Conservation (phyloP, 2,888 invertebrate genomes). For the Margaritifera margaritifera region DNA sequence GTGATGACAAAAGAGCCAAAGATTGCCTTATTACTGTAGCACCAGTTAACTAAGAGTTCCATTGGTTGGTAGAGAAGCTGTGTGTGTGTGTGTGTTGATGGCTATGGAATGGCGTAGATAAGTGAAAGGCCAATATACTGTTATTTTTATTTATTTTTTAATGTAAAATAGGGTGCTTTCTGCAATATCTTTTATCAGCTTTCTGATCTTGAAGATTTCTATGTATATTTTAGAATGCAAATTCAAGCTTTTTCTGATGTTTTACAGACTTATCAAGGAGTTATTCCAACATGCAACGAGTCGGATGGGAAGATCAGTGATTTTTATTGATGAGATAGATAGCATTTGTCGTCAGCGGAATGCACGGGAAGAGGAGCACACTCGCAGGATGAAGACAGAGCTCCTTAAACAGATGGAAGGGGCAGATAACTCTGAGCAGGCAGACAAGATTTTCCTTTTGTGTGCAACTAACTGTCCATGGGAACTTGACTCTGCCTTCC, state of each 20-base stretch:
- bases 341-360: constrained; percentile 76
- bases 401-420: constrained; percentile 76
- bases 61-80: too few relatives aligned
- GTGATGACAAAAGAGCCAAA: too few relatives aligned
- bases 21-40: too few relatives aligned
- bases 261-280: constrained; percentile 70
- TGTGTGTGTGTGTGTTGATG: too few relatives aligned
- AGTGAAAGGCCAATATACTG: too few relatives aligned
- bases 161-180: too few relatives aligned
- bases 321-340: constrained; percentile 79
- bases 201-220: too few relatives aligned
- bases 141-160: too few relatives aligned
- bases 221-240: too few relatives aligned
- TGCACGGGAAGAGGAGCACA: constrained; percentile 75
- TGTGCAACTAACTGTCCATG: constrained; percentile 80
- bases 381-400: constrained; percentile 77
- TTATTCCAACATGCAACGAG: constrained; percentile 71
- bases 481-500: constrained; percentile 78
- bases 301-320: constrained; percentile 72
- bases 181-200: too few relatives aligned
- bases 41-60: too few relatives aligned
- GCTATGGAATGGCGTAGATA: too few relatives aligned
- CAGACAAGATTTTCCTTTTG: constrained; percentile 73
- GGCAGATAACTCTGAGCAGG: constrained; percentile 53
- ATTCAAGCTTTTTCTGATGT: neutral